Conservation (phyloP, 2,888 invertebrate species). For the Scrobipalpa atriplicella region DNA sequence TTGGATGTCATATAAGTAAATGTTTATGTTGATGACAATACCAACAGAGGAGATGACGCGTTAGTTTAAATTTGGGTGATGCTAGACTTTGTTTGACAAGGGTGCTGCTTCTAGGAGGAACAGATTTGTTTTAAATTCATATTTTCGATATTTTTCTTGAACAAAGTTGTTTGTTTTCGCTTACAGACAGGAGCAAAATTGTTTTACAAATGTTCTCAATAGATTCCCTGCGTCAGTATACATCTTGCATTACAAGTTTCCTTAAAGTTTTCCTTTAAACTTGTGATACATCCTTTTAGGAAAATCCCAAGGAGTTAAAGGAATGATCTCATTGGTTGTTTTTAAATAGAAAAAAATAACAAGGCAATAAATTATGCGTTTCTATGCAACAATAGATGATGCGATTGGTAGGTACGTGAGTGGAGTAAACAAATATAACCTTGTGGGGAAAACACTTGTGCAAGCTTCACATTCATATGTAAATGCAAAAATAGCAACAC, state of each 20-base stretch:
- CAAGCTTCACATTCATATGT: background rate
- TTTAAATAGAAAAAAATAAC: background rate
- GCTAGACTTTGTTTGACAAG: no score
- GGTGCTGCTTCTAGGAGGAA: no score
- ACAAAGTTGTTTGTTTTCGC: no score
- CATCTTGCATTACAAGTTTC: background rate
- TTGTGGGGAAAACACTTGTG: background rate
- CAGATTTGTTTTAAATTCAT: no score
- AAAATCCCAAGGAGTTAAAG: background rate
- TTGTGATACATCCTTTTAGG: conserved; percentile 3
- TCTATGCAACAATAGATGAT: background rate
- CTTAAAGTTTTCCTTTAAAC: background rate
- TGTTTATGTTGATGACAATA: background rate
- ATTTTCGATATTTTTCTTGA: no score
- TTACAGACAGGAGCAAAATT: background rate
- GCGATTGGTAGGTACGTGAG: conserved; percentile 8
- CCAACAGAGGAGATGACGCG: no score
- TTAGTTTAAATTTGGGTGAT: no score
- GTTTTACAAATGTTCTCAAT: conserved; percentile 1
- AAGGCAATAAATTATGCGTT: background rate
- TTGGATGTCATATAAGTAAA: conserved; percentile 4
- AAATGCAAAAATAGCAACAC: background rate
- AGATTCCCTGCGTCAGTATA: background rate
- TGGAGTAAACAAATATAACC: conserved; percentile 9
- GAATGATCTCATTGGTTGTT: background rate